These are phyloP conservation scores for Caracal caracal DNA, from an alignment of 2,113 vertebrate genomes.

Conservation along the genomic window DNA sequence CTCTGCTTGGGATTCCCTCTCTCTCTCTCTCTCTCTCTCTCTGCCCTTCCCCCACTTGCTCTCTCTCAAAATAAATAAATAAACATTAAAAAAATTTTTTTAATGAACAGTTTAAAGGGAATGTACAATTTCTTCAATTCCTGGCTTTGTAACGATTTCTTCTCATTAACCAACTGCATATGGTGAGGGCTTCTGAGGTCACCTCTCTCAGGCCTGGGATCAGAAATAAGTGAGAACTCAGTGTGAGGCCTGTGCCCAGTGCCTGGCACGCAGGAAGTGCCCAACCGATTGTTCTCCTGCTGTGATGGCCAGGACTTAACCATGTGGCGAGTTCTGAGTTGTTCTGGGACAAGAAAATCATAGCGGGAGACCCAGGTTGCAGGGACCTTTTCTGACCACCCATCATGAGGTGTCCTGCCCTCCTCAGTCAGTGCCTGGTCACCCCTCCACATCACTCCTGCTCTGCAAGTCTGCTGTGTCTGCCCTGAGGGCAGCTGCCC, in stretches of 20 bases:
- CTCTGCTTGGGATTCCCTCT: too few species aligned
- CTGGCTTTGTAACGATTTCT: neutral
- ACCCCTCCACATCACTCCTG: neutral
- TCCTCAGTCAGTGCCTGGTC: accelerated
- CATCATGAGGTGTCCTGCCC: neutral
- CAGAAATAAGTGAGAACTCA: neutral
- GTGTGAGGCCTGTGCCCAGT: neutral
- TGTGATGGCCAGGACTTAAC: neutral
- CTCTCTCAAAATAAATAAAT: too few species aligned
- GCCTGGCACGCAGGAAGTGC: neutral
- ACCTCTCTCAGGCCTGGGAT: neutral
- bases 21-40: too few species aligned
- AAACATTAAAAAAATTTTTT: too few species aligned
- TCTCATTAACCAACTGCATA: neutral
- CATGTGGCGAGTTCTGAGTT: neutral
- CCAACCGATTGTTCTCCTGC: too few species aligned
- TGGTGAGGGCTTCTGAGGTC: neutral
- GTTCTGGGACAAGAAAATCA: neutral
- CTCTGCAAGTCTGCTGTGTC: neutral
- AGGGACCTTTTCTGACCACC: neutral
- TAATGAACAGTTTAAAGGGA: neutral
- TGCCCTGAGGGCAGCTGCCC: neutral
- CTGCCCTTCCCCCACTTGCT: too few species aligned
- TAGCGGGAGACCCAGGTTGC: neutral
- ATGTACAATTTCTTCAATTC: neutral